Conservation (phyloP, 2,797 vertebrate genomes). For the Hipposideros larvatus region DNA sequence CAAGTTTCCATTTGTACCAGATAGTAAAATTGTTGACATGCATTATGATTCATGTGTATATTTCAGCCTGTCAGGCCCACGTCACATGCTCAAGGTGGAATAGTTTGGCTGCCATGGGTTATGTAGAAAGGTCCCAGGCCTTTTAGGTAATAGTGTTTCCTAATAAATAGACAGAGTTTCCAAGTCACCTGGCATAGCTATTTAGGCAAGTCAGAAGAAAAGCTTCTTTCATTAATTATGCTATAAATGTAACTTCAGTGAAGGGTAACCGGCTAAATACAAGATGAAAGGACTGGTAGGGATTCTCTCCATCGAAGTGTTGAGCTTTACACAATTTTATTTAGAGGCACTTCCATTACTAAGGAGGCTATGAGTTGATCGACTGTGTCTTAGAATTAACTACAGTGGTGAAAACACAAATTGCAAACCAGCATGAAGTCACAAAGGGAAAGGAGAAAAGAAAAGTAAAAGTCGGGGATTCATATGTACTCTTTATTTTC, state of each 20-base stretch:
- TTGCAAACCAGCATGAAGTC: slow-evolving; percentile 82
- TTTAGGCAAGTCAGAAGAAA: slow-evolving; percentile 57
- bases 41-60: slow-evolving; percentile 80
- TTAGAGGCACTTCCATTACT: slow-evolving; percentile 82
- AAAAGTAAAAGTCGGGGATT: slow-evolving; percentile 43
- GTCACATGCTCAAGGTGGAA: slow-evolving; percentile 40
- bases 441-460: slow-evolving; percentile 64
- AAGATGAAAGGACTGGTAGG: not conserved
- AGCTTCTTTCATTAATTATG: slow-evolving; percentile 77
- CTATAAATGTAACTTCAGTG: slow-evolving; percentile 50
- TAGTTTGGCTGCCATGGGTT: not conserved
- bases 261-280: slow-evolving; percentile 72
- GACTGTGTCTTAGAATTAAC: slow-evolving; percentile 85
- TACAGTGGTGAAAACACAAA: slow-evolving; percentile 79
- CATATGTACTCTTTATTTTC: slow-evolving; percentile 34
- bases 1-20: slow-evolving; percentile 84
- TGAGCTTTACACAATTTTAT: slow-evolving; percentile 79
- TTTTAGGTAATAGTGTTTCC: not conserved
- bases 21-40: slow-evolving; percentile 84
- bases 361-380: slow-evolving; percentile 84
- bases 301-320: slow-evolving; percentile 76
- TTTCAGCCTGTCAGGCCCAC: slow-evolving; percentile 59
- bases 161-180: not conserved
- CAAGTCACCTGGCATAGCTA: not conserved
- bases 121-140: not conserved